Evolutionary conservation across 2,888 invertebrate species (phyloP).

Genomic region (Parapristionchus giblindavisi): DNA sequence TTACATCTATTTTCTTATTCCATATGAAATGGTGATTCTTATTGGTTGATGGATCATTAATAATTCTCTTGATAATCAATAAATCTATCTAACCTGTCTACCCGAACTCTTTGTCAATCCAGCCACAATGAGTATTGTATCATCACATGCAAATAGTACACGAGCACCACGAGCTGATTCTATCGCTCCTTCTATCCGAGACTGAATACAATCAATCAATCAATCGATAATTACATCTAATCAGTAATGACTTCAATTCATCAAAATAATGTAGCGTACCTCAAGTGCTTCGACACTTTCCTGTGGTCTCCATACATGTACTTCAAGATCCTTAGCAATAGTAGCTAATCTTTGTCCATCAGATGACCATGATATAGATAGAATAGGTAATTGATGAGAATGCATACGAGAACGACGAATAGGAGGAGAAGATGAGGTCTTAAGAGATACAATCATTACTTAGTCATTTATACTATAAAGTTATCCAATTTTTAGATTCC

Average conservation of each 20-base stretch:
- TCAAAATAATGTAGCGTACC: conserved; percentile 2
- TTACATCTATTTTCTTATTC: too few species aligned
- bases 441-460: not conserved
- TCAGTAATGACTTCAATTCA: too few species aligned
- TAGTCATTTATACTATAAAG: not conserved
- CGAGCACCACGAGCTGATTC: conserved; percentile 85
- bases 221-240: not conserved
- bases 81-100: conserved; percentile 77
- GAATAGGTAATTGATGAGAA: conserved; percentile 72
- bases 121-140: conserved; percentile 84
- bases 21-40: too few species aligned
- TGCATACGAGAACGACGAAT: conserved; percentile 28
- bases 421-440: conserved; percentile 1
- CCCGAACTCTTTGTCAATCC: conserved; percentile 79
- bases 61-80: too few species aligned
- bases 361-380: conserved; percentile 90
- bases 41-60: too few species aligned
- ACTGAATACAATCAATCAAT: not conserved
- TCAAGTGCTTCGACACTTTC: conserved; percentile 27
- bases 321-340: conserved; percentile 86
- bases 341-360: conserved; percentile 87
- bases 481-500: not conserved
- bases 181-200: conserved; percentile 25
- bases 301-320: conserved; percentile 84
- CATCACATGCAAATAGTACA: conserved; percentile 87